These are phyloP conservation scores for Anorthoa munda DNA, from an alignment of 2,888 invertebrate genomes.

Conservation along the genomic window DNA sequence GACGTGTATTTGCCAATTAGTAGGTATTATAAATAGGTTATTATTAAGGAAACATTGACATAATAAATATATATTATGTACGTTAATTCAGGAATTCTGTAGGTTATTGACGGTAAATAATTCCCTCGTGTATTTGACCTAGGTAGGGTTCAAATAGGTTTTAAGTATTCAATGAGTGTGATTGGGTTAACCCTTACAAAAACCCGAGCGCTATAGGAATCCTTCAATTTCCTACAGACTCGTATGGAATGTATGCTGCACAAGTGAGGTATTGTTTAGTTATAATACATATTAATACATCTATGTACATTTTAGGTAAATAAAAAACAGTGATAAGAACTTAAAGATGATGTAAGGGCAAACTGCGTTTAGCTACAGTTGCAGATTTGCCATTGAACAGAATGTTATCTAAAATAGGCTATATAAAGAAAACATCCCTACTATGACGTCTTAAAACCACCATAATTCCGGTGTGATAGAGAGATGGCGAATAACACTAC, in stretches of 20 bases:
- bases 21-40: constrained; percentile 15
- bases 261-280: background rate
- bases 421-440: too few species aligned
- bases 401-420: background rate
- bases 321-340: background rate
- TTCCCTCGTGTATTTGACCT: background rate
- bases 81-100: background rate
- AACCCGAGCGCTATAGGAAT: background rate
- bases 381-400: background rate
- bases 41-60: constrained; percentile 10
- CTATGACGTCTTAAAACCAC: too few species aligned
- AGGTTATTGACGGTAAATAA: constrained; percentile 1
- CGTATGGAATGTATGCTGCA: background rate
- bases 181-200: background rate
- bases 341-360: background rate
- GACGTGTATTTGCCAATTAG: background rate
- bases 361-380: background rate
- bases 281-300: too few species aligned
- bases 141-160: background rate
- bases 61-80: background rate
- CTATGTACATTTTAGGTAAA: too few species aligned
- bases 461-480: too few species aligned
- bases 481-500: too few species aligned
- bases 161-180: background rate
- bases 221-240: background rate